Conservation (phyloP, 2,888 invertebrate species). For the Diadegma fenestrale region DNA sequence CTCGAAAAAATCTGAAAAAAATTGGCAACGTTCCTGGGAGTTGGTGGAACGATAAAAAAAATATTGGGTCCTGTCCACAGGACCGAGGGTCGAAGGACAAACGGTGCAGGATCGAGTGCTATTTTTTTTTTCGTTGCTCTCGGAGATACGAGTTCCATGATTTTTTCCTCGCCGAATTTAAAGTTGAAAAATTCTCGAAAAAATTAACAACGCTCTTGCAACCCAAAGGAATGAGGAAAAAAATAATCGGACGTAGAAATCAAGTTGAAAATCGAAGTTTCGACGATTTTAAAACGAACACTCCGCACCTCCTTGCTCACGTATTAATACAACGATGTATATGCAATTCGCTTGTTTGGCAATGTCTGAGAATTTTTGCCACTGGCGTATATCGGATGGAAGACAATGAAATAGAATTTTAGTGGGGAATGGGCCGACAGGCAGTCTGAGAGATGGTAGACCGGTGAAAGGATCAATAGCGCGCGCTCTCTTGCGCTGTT, state of each 20-base stretch:
- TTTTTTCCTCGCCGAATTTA: neutral
- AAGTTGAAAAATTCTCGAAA: neutral
- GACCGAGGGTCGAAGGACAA: neutral
- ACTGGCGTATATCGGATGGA: slow-evolving; percentile 29
- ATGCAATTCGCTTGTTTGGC: neutral
- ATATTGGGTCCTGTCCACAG: neutral
- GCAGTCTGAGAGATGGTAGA: slow-evolving; percentile 46
- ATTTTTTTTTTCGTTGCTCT: neutral
- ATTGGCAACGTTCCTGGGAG: neutral
- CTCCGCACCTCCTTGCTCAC: neutral
- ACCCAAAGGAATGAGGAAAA: neutral
- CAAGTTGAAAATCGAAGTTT: neutral
- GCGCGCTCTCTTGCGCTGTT: slow-evolving; percentile 28
- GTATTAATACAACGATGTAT: neutral
- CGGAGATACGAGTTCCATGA: neutral
- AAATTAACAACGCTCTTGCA: neutral
- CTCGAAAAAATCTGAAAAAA: neutral
- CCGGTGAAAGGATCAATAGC: slow-evolving; percentile 58
- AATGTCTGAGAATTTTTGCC: slow-evolving; percentile 12
- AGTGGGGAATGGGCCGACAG: slow-evolving; percentile 19
- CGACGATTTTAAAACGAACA: neutral
- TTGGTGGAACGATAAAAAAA: neutral
- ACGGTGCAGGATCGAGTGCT: neutral
- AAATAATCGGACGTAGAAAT: neutral
- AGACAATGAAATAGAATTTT: slow-evolving; percentile 64